A percentile compares a stretch with the other conserved stretches of the same genome.
phyloP scores from a whole-genome alignment of 1,140 invertebrate species.

The Littorina saxatilis region DNA sequence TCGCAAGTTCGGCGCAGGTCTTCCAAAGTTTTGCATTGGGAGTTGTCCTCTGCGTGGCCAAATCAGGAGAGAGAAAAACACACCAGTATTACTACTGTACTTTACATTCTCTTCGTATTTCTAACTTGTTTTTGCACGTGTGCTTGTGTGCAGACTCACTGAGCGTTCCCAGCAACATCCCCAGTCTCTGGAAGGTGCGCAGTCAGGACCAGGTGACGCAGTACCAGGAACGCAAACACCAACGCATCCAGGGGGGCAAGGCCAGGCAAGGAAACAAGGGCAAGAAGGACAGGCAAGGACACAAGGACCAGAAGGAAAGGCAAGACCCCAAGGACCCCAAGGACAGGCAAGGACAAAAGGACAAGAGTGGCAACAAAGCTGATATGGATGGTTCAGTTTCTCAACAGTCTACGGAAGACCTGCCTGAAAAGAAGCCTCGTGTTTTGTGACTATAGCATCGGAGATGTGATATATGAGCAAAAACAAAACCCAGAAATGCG shows the following conservation, averaged over 20 bases:
- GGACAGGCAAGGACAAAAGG: not conserved
- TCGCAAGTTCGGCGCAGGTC: no score
- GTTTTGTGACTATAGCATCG: no score
- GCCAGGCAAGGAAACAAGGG: not conserved
- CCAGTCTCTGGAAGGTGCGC: slow-evolving; percentile 48
- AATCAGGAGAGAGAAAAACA: no score
- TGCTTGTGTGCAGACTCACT: slow-evolving; percentile 25
- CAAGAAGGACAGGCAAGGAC: not conserved
- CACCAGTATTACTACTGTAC: no score
- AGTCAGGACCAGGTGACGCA: slow-evolving; percentile 51
- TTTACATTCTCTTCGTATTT: no score
- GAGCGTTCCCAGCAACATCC: slow-evolving; percentile 4
- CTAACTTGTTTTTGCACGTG: not conserved
- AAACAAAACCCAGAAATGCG: no score
- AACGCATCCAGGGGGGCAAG: slow-evolving; percentile 39
- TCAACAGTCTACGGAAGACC: no score
- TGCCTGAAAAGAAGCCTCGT: no score
- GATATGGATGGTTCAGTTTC: not conserved
- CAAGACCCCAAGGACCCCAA: not conserved
- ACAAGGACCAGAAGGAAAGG: not conserved
- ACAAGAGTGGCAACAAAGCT: not conserved
- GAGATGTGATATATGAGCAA: no score
- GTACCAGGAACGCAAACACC: slow-evolving; percentile 55
- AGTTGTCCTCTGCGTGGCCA: no score
- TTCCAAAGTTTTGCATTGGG: no score